A percentile compares a stretch with the other conserved stretches of the same genome.
phyloP scores from a whole-genome alignment of 92 coral and sea anemone genomes.

The Siderastrea siderea region DNA sequence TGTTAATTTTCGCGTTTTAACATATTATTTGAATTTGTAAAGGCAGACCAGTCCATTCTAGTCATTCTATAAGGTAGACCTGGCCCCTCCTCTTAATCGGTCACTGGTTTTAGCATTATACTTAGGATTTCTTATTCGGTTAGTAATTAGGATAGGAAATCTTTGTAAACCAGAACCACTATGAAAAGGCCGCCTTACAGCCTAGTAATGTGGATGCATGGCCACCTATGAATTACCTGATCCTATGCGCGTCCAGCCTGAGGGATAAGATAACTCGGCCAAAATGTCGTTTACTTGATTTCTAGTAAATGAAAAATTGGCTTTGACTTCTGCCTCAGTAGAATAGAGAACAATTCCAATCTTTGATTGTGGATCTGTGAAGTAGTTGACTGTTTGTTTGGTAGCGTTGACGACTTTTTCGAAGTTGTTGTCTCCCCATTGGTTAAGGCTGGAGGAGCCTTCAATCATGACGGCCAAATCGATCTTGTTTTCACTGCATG shows the following conservation, averaged over 20 bases:
- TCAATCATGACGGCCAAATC: conserved; percentile 38
- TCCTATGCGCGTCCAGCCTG: conserved; percentile 41
- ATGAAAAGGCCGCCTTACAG: too few relatives aligned
- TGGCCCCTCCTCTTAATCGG: too few relatives aligned
- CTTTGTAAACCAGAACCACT: too few relatives aligned
- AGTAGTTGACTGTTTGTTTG: background rate
- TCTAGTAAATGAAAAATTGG: conserved; percentile 1
- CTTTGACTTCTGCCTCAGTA: conserved; percentile 14
- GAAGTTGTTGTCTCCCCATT: conserved; percentile 30
- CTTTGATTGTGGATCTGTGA: conserved; percentile 5
- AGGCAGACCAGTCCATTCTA: too few relatives aligned
- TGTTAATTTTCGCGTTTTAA: too few relatives aligned
- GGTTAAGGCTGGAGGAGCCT: conserved; percentile 38
- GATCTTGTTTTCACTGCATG: conserved; percentile 3
- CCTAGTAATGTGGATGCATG: too few relatives aligned
- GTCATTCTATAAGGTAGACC: too few relatives aligned
- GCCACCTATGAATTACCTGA: background rate
- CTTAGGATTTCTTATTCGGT: too few relatives aligned
- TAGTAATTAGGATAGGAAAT: too few relatives aligned
- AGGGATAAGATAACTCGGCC: background rate
- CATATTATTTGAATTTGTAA: too few relatives aligned
- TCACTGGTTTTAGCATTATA: too few relatives aligned
- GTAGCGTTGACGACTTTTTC: conserved; percentile 13
- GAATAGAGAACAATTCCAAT: conserved; percentile 28
- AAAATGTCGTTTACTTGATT: background rate